Percentiles rank a stretch among this genome's conserved stretches.
These are phyloP conservation scores for Coenonympha arcania DNA, from an alignment of 2,888 invertebrate species.

Conservation along the genomic window DNA sequence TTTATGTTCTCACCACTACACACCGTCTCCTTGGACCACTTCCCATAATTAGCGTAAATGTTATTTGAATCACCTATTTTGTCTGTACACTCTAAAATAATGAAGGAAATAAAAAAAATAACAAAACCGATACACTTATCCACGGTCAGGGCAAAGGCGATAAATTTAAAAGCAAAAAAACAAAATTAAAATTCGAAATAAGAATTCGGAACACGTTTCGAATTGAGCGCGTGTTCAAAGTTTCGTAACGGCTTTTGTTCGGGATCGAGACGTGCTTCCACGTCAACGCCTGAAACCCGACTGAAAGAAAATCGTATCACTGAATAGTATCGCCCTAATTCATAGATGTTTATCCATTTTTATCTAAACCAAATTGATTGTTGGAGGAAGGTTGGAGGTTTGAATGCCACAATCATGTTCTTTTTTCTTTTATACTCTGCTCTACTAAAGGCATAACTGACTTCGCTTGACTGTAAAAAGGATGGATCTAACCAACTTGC, in stretches of 20 bases:
- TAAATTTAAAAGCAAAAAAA: background rate
- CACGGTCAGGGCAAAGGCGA: background rate
- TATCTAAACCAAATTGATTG: constrained; percentile 9
- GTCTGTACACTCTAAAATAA: constrained; percentile 38
- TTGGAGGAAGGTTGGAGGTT: constrained; percentile 1
- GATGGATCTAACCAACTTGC: no score
- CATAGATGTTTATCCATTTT: background rate
- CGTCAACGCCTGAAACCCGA: constrained; percentile 39
- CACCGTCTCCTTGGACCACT: constrained; percentile 34
- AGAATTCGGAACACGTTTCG: constrained; percentile 10
- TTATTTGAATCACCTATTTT: constrained; percentile 51
- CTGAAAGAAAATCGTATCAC: constrained; percentile 31
- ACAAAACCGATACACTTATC: constrained; percentile 3
- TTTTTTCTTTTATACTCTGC: no score
- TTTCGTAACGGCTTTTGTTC: constrained; percentile 12
- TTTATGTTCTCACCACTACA: constrained; percentile 53
- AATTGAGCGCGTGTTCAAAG: constrained; percentile 13
- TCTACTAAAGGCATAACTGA: no score
- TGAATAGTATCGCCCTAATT: constrained; percentile 10
- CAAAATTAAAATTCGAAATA: constrained; percentile 2
- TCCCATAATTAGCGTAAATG: constrained; percentile 32
- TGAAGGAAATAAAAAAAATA: constrained; percentile 21
- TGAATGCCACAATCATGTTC: constrained; percentile 1
- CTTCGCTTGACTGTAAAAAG: no score
- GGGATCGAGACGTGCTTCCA: constrained; percentile 32